phyloP scores from a whole-genome alignment of 2,113 vertebrate species.

The Microcebus tavaratra region DNA sequence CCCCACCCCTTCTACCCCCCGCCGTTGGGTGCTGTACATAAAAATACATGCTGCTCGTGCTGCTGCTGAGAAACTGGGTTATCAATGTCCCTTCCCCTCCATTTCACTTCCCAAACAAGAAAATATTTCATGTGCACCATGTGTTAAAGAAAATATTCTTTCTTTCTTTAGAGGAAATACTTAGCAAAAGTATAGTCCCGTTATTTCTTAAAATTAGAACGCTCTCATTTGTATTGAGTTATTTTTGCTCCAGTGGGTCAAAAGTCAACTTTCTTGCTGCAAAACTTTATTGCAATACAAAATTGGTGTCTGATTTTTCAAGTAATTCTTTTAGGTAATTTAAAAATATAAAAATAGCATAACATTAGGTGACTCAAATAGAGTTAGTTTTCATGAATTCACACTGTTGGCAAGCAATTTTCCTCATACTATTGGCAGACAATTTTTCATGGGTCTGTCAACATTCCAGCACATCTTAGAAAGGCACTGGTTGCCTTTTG shows the following conservation, averaged over 20 bases:
- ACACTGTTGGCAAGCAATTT: neutral
- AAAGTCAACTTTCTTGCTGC: neutral
- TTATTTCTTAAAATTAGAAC: neutral
- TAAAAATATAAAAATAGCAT: conserved; percentile 38
- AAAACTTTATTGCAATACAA: conserved; percentile 35
- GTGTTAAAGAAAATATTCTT: neutral
- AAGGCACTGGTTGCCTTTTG: neutral
- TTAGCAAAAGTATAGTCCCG: neutral
- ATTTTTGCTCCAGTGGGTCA: neutral
- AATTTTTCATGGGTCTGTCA: neutral
- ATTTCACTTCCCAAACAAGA: neutral
- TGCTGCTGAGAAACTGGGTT: neutral
- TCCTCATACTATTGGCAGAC: neutral
- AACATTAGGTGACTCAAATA: neutral
- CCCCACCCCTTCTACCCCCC: too few relatives aligned
- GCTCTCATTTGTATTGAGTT: neutral
- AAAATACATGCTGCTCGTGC: neutral
- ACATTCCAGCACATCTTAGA: neutral
- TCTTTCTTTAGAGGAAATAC: conserved; percentile 2
- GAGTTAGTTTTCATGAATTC: neutral
- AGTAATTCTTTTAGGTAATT: neutral
- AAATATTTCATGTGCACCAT: neutral
- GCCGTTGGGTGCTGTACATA: neutral
- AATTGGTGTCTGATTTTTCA: neutral
- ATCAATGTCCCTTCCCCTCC: neutral